Evolutionary conservation across 2,888 invertebrate genomes (phyloP).

Genomic region (Tenthredo mesomela): DNA sequence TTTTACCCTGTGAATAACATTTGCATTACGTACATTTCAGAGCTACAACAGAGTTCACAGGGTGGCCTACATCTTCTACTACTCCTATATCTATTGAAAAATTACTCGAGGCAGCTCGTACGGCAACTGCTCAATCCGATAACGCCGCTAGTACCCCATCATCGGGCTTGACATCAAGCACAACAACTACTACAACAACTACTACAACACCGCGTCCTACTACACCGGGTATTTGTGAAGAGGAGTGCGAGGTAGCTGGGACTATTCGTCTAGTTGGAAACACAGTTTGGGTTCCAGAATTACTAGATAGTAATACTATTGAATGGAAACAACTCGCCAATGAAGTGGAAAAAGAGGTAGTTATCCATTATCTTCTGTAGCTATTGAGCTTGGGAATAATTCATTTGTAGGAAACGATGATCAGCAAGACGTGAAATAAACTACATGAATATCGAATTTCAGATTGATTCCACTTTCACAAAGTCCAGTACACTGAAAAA

Average conservation of each 20-base stretch:
- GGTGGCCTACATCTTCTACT: conserved; percentile 94
- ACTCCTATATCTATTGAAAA: conserved; percentile 93
- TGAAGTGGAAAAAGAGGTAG: conserved; percentile 90
- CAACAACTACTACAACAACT: conserved; percentile 85
- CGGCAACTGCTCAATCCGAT: conserved; percentile 81
- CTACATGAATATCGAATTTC: conserved; percentile 69
- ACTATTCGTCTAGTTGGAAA: conserved; percentile 91
- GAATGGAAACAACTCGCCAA: conserved; percentile 92
- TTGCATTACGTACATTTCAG: conserved; percentile 75
- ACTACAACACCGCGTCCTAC: conserved; percentile 86
- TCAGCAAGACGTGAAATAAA: conserved; percentile 44
- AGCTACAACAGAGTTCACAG: conserved; percentile 93
- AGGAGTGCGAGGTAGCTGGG: conserved; percentile 91
- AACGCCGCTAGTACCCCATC: conserved; percentile 75
- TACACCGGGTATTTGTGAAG: conserved; percentile 88
- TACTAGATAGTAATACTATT: conserved; percentile 91
- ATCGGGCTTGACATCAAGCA: conserved; percentile 83
- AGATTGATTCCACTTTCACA: conserved; percentile 92
- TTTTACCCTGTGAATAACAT: conserved; percentile 4
- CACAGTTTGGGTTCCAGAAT: conserved; percentile 88
- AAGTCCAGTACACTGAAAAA: conserved; percentile 87
- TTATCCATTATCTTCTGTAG: conserved; percentile 40
- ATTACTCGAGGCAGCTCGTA: conserved; percentile 84
- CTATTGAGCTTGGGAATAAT: not conserved
- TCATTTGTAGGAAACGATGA: not conserved